These are phyloP conservation scores for Pipistrellus pygmaeus DNA, from an alignment of 2,797 vertebrate species.

Conservation along the genomic window DNA sequence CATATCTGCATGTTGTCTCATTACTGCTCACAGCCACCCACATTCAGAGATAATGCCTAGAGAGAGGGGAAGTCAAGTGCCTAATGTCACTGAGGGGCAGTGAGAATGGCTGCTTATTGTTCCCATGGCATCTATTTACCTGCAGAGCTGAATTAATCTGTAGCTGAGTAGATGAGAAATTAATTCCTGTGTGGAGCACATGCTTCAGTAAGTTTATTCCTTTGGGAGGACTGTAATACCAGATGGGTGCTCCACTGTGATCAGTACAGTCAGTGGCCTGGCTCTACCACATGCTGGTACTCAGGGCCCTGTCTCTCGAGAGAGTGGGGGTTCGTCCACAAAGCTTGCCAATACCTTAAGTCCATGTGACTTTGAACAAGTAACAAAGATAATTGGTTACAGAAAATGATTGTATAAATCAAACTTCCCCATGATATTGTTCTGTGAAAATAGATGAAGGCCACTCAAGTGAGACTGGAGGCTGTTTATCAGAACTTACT, in stretches of 20 bases:
- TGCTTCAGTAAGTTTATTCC: neutral
- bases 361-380: neutral
- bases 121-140: neutral
- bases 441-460: neutral
- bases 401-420: neutral
- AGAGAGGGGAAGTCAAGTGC: neutral
- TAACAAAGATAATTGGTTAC: neutral
- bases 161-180: slow-evolving; percentile 46
- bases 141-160: neutral
- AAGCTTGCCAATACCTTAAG: neutral
- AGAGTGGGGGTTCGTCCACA: neutral
- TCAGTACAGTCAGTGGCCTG: neutral
- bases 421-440: neutral
- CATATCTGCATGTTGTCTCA: neutral
- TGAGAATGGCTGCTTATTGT: neutral
- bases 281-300: neutral
- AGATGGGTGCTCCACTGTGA: neutral
- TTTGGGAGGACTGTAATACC: neutral
- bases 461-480: neutral
- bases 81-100: neutral
- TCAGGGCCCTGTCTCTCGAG: neutral
- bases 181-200: neutral
- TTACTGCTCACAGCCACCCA: neutral
- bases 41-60: neutral
- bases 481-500: neutral